Percentiles rank a stretch among this genome's conserved stretches.
phyloP scores from a whole-genome alignment of 2,888 invertebrate genomes.

The Papilio gigon region DNA sequence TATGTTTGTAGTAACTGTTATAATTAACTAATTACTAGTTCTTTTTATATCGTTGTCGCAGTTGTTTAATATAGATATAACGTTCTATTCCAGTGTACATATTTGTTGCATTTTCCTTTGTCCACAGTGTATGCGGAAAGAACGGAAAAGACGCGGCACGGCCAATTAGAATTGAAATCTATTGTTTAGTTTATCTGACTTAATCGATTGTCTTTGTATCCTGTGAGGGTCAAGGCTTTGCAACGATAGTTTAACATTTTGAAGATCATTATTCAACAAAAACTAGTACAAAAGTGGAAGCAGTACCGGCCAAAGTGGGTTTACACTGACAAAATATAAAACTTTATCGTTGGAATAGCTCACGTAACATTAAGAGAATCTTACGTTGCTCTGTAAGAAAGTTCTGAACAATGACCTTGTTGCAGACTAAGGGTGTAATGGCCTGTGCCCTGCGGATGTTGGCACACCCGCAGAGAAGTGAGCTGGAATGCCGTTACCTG shows the following conservation, averaged over 20 bases:
- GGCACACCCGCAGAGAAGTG: constrained; percentile 8
- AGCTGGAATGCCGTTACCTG: constrained; percentile 20
- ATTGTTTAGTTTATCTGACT: constrained; percentile 15
- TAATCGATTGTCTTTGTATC: constrained; percentile 13
- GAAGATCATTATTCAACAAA: background rate
- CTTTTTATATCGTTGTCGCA: background rate
- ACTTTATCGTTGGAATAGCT: too few species aligned
- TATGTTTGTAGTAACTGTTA: background rate
- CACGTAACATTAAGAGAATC: background rate
- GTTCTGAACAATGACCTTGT: constrained; percentile 1
- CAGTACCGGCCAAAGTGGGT: too few species aligned
- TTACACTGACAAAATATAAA: too few species aligned
- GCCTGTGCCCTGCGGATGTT: background rate
- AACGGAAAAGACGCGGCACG: background rate
- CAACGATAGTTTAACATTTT: background rate
- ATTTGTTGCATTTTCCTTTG: constrained; percentile 1
- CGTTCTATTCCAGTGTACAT: constrained; percentile 1
- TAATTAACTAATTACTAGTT: background rate
- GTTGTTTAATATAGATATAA: background rate
- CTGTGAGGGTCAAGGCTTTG: constrained; percentile 6
- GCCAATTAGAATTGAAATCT: constrained; percentile 25
- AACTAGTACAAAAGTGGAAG: too few species aligned
- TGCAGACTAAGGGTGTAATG: constrained; percentile 15
- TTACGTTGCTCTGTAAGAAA: background rate
- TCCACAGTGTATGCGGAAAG: constrained; percentile 15